Percentiles rank a stretch among this genome's conserved stretches.
phyloP scores from a whole-genome alignment of 2,888 invertebrate species.

The Eristalis tenax region DNA sequence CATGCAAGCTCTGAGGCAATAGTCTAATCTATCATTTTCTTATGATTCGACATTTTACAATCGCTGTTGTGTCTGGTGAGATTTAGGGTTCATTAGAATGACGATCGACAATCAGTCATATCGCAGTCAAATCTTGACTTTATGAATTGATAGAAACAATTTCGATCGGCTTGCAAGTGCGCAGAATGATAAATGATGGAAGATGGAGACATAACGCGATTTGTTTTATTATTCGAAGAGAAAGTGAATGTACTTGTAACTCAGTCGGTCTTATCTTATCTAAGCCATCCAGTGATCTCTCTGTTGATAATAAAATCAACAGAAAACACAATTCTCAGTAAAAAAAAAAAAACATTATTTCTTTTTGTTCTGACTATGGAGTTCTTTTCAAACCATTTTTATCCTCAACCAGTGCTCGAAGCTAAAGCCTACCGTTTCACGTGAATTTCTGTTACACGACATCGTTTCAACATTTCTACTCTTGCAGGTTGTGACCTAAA shows the following conservation, averaged over 20 bases:
- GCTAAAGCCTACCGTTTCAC: no score
- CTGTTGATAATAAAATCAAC: no score
- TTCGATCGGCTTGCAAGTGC: neutral
- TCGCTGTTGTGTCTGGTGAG: neutral
- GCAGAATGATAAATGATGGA: neutral
- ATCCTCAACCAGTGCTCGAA: no score
- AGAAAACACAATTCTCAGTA: no score
- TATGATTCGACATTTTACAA: neutral
- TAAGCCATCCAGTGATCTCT: no score
- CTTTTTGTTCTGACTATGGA: no score
- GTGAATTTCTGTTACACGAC: no score
- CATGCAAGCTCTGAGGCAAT: neutral
- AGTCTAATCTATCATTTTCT: neutral
- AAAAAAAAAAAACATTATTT: no score
- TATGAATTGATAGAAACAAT: neutral
- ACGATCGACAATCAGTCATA: neutral
- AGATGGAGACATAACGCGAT: neutral
- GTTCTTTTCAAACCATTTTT: no score
- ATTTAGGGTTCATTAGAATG: neutral
- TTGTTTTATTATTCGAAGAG: neutral
- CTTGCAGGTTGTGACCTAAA: no score
- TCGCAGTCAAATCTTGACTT: neutral
- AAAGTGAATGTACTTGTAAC: neutral
- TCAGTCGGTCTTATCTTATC: no score
- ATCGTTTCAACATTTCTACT: no score